Evolutionary conservation across 2,797 vertebrate species (phyloP).

Genomic region (Chromobotia macracanthus): DNA sequence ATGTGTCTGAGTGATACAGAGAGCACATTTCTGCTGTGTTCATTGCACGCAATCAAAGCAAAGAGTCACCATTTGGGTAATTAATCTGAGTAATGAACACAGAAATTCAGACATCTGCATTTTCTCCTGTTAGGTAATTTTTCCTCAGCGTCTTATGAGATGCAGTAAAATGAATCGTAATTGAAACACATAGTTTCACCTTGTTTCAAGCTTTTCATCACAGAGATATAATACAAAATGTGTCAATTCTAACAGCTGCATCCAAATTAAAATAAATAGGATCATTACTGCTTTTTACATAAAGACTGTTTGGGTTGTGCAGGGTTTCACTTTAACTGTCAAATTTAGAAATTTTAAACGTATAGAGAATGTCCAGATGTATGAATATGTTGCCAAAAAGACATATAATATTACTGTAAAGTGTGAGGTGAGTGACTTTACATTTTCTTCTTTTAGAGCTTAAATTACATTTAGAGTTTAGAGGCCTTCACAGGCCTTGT

Average conservation of each 20-base stretch:
- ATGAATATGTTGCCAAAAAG: conserved; percentile 1
- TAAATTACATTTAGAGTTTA: conserved; percentile 34
- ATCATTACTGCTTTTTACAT: conserved; percentile 17
- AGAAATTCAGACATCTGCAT: conserved; percentile 50
- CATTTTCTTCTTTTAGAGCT: not conserved
- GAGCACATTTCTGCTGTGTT: conserved; percentile 48
- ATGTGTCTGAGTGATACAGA: conserved; percentile 20
- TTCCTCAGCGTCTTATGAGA: conserved; percentile 37
- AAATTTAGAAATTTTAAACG: not conserved
- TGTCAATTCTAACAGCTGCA: conserved; percentile 47
- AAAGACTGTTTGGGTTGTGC: conserved; percentile 34
- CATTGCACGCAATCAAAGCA: conserved; percentile 45
- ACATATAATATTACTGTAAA: not conserved
- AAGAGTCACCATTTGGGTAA: conserved; percentile 54
- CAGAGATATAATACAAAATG: conserved; percentile 39
- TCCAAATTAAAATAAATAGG: conserved; percentile 37
- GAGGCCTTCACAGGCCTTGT: conserved; percentile 17
- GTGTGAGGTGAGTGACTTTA: not conserved
- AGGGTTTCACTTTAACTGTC: conserved; percentile 32
- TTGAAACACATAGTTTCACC: conserved; percentile 37
- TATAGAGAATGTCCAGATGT: not conserved
- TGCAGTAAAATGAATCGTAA: conserved; percentile 54
- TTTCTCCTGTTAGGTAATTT: conserved; percentile 45
- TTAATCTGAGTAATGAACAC: conserved; percentile 58
- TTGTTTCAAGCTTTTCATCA: conserved; percentile 28